A percentile compares a stretch with the other conserved stretches of the same genome.
Conservation (phyloP, 2,113 vertebrate genomes). For the Sinocyclocheilus rhinocerous region DNA sequence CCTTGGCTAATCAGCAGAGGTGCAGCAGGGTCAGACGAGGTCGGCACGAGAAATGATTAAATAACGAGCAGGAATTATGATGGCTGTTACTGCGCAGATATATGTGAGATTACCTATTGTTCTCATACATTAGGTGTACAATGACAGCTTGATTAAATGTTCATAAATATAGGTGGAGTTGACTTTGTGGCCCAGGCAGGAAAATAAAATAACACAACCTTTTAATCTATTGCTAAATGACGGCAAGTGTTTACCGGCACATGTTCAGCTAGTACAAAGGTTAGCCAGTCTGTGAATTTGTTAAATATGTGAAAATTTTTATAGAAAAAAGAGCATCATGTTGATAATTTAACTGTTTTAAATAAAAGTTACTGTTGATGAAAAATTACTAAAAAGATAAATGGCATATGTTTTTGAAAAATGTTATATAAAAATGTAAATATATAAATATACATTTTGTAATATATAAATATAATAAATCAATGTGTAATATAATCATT, state of each 20-base stretch:
- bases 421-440: too few species aligned
- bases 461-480: too few species aligned
- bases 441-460: too few species aligned
- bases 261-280: neutral
- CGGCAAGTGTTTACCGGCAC: neutral
- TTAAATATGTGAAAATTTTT: neutral
- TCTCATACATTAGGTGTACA: constrained; percentile 17
- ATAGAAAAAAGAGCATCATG: neutral
- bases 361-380: neutral
- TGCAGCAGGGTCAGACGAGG: constrained; percentile 19
- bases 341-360: neutral
- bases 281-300: neutral
- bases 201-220: neutral
- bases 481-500: too few species aligned
- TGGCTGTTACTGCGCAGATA: constrained; percentile 1
- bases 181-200: neutral
- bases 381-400: neutral
- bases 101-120: constrained; percentile 34
- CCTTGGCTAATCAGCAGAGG: constrained; percentile 31
- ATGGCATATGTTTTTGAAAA: too few species aligned
- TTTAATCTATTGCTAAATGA: constrained; percentile 15
- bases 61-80: neutral
- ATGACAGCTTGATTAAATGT: constrained; percentile 24
- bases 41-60: constrained; percentile 9
- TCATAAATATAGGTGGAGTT: constrained; percentile 45